Base-by-base conservation (phyloP, 1,140 invertebrate species). In the Matsumurasca onukii region DNA sequence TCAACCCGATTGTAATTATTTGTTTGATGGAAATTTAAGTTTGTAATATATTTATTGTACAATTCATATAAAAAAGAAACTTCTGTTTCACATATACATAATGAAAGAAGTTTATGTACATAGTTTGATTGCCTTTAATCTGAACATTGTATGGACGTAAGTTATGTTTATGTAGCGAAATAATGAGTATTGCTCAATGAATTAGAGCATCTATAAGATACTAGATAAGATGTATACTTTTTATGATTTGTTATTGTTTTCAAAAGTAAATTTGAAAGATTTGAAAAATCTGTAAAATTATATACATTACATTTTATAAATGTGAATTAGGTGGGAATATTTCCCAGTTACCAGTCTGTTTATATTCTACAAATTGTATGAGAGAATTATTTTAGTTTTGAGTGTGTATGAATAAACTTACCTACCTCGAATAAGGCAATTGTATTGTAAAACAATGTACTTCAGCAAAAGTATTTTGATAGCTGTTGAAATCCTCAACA, bases 151-250 rank as follows among this genome's bases (percentile, higher is more conserved):
- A 27, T 27, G 30, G 25, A 59, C n/a, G n/a, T 59, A 59, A 29
- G 55, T 59, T 27, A 59, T 59, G 55, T 59, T 59, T 59, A 59
- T 59, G 55, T 59, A 59, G 55, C 24, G 55, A 59, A 59, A 22
- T 59, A 59, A 59, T 59, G 55, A 59, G 55, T 59, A 59, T 59
- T 59, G 55, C 55, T 59, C 55, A 27, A 5, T 22, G 49, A 27
- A 5, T 59, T 17, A 2, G 55, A 59, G 55, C 55, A 29, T 5
- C 25, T 59, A n/a, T n/a, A n/a, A n/a, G n/a, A n/a, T n/a, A n/a
- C n/a, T n/a, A n/a, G n/a, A n/a, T n/a, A n/a, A n/a, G n/a, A n/a
- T n/a, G n/a, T n/a, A n/a, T n/a, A n/a, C n/a, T n/a, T n/a, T n/a
- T n/a, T n/a, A n/a, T n/a, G n/a, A 29, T 3, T 52, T 9, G 25